Evolutionary conservation across 2,797 vertebrate species (phyloP).

Genomic region (Gymnoscopelus braueri): DNA sequence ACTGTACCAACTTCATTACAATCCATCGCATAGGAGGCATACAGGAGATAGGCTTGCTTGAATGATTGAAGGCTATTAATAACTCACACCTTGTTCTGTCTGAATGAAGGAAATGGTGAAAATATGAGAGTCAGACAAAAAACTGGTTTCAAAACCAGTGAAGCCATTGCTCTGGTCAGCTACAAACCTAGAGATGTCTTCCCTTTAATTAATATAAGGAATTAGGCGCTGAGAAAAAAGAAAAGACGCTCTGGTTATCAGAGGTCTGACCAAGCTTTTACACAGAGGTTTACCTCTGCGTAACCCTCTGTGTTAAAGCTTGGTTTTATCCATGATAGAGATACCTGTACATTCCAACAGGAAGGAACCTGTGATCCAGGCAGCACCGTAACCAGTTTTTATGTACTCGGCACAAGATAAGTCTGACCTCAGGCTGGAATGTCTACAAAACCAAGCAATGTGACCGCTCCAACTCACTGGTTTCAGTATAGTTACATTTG

Average conservation of each 20-base stretch:
- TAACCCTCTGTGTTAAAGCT: slow-evolving; percentile 5
- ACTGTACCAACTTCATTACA: not conserved
- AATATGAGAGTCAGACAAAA: too few relatives aligned
- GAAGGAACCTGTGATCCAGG: slow-evolving; percentile 9
- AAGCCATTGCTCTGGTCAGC: not conserved
- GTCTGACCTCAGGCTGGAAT: slow-evolving; percentile 3
- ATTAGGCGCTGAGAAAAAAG: not conserved
- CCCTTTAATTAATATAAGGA: not conserved
- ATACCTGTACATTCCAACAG: not conserved
- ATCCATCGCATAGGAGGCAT: too few relatives aligned
- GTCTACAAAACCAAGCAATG: slow-evolving; percentile 4
- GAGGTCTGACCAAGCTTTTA: not conserved
- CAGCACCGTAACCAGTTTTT: slow-evolving; percentile 9
- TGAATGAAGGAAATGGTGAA: too few relatives aligned
- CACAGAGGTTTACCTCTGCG: too few relatives aligned
- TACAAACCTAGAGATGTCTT: not conserved
- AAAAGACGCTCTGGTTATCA: not conserved
- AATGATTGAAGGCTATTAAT: too few relatives aligned
- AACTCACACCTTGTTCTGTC: too few relatives aligned
- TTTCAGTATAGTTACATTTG: slow-evolving; percentile 17
- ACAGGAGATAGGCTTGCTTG: too few relatives aligned
- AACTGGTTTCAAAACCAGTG: too few relatives aligned
- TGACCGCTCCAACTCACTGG: not conserved
- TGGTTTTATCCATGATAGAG: slow-evolving; percentile 1
- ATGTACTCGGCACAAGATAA: slow-evolving; percentile 15